Conservation (phyloP, 2,113 vertebrate species). For the Urocynchramus pylzowi region DNA sequence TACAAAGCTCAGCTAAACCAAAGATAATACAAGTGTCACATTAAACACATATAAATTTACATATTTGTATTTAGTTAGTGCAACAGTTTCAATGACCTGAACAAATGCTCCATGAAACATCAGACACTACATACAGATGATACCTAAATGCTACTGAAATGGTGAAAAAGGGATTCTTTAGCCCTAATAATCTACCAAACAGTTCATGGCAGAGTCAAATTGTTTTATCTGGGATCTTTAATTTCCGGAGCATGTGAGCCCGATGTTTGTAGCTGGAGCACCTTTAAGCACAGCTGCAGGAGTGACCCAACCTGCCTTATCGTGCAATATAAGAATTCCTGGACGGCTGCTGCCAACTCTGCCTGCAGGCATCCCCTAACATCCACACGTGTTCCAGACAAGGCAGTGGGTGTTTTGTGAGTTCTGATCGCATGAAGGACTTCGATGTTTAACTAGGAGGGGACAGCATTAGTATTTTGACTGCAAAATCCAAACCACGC, state of each 20-base stretch:
- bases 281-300: not conserved
- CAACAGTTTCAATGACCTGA: not conserved
- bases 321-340: not conserved
- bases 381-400: accelerated
- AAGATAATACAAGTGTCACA: not conserved
- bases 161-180: not conserved
- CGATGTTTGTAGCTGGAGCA: not conserved
- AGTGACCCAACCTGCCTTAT: not conserved
- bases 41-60: not conserved
- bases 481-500: not conserved
- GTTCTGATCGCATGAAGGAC: not conserved
- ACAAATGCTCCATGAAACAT: not conserved
- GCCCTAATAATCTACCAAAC: too few species aligned
- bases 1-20: not conserved
- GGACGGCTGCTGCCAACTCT: not conserved
- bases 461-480: not conserved
- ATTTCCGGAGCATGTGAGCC: not conserved
- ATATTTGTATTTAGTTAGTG: not conserved
- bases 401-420: accelerated
- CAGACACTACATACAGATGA: not conserved
- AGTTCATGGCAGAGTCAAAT: accelerated
- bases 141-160: not conserved
- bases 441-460: not conserved
- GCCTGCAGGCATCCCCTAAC: not conserved
- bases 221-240: not conserved